Base-by-base conservation (phyloP, 2,888 invertebrate species). In the Willowsia nigromaculata region DNA sequence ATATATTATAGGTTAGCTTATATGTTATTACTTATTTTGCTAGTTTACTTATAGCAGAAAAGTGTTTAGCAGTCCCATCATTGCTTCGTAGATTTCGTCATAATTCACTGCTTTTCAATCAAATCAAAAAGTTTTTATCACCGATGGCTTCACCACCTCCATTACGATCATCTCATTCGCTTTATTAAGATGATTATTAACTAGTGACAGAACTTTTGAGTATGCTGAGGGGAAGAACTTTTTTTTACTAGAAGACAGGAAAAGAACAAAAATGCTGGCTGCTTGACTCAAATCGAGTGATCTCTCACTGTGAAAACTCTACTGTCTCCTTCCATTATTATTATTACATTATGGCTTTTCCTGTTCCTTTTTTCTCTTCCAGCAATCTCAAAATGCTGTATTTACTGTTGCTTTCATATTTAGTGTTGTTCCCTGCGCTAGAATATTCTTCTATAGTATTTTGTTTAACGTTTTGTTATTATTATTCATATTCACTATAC, bases 61-160 rank as follows among this genome's bases (percentile, higher is more conserved):
- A 6, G 43, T 43, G n/a, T 50, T 18, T 7, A n/a, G 18, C 18
- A 18, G 6, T 22, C 18, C 18, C 18, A 18, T 18, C 18, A 3
- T 53, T 1, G 53, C 18, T 53, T 18, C 3, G 53, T 22, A 2
- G 59, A n/a, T 62, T 18, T 81, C 43, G 18, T 37, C 71, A 40
- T 59, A 53, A 53, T 53, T 53, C 22, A 5, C 81, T 62, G 9
- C 43, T 9, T 43, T 83, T 47, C 56, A 62, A 68, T 68, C 65
- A 37, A 62, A 83, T 68, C 65, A 65, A 25, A n/a, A 83, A 83
- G 15, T 25, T 30, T 33, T 65, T 50, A 50, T 65, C 22, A 40
- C 56, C 25, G 62, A 83, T 83, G 82, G 82, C 68, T 83, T 83
- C 82, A 47, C 62, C 62, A 62, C 80, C 80, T 27, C 43, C 81